Conservation (phyloP, 2,113 vertebrate genomes). For the Ptilonorhynchus violaceus region DNA sequence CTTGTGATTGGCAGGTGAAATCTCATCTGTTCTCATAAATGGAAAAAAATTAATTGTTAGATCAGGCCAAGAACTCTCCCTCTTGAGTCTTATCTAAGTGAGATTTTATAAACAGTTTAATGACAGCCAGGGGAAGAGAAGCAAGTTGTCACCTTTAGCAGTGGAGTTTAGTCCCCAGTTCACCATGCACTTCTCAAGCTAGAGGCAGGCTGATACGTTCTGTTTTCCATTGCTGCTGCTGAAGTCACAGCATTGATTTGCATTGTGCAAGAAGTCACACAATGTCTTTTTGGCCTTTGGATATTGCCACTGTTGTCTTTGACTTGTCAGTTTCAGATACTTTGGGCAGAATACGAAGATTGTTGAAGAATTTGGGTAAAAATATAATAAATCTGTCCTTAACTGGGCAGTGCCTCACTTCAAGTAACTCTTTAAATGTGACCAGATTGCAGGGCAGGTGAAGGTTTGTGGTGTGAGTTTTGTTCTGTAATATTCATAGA, state of each 20-base stretch:
- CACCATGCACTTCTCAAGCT: neutral
- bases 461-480: neutral
- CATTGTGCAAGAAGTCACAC: neutral
- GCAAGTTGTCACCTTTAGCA: neutral
- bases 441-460: neutral
- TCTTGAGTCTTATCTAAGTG: neutral
- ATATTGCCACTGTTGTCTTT: neutral
- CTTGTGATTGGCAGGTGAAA: neutral
- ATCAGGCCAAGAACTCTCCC: neutral
- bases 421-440: neutral
- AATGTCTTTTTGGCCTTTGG: neutral
- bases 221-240: neutral
- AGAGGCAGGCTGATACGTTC: neutral
- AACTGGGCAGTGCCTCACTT: neutral
- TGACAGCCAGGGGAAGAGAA: neutral
- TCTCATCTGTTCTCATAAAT: neutral
- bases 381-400: neutral
- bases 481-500: neutral
- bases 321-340: neutral
- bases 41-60: neutral
- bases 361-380: neutral
- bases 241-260: neutral
- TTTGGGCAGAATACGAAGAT: neutral
- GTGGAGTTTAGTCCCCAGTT: neutral
- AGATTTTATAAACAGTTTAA: neutral